Percentiles rank a stretch among this genome's conserved stretches.
Evolutionary conservation across 2,888 invertebrate genomes (phyloP).

Genomic region (Hesperia comma): DNA sequence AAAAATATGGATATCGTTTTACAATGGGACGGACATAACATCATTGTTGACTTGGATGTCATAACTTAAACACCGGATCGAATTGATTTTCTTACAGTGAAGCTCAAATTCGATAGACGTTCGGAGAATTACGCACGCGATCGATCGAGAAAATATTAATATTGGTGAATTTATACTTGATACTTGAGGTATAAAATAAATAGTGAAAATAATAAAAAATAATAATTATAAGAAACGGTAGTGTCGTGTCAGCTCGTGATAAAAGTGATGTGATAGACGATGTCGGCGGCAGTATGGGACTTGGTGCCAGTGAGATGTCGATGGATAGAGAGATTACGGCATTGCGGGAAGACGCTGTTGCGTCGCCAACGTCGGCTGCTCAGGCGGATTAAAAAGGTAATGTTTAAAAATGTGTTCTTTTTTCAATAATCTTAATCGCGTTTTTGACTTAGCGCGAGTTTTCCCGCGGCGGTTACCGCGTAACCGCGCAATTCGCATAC

Average conservation of each 20-base stretch:
- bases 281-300: slow-evolving; percentile 70
- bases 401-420: neutral
- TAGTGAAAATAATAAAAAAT: too few species aligned
- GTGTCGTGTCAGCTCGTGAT: slow-evolving; percentile 34
- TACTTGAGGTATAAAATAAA: too few species aligned
- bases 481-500: too few species aligned
- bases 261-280: slow-evolving; percentile 42
- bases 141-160: neutral
- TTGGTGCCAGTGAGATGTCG: slow-evolving; percentile 73
- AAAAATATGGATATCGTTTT: too few species aligned
- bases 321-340: slow-evolving; percentile 76
- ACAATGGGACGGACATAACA: slow-evolving; percentile 16
- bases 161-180: too few species aligned
- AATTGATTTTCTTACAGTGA: neutral
- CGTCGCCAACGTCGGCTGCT: slow-evolving; percentile 74
- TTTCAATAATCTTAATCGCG: too few species aligned
- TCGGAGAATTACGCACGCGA: slow-evolving; percentile 11
- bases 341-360: slow-evolving; percentile 78
- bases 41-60: neutral
- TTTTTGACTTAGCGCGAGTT: too few species aligned
- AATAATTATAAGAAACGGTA: neutral
- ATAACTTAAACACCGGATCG: neutral
- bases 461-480: too few species aligned
- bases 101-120: neutral
- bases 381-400: slow-evolving; percentile 77